Base-by-base conservation (phyloP, 2,888 invertebrate species). In the Pollenia angustigena region DNA sequence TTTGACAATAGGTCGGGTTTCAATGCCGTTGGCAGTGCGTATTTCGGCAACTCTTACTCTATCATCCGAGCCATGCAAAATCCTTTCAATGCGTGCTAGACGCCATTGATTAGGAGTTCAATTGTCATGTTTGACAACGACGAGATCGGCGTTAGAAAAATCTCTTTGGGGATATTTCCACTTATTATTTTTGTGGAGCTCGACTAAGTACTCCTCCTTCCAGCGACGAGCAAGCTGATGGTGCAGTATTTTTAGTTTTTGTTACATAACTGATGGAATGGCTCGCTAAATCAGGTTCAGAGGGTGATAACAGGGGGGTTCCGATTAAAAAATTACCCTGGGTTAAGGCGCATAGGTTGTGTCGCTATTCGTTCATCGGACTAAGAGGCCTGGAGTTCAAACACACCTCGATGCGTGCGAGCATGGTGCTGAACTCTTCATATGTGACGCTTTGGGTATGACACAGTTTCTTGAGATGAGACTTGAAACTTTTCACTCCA, bases 281-380 rank as follows among this genome's bases (percentile, higher is more conserved):
- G n/a, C n/a, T 48, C 12, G 48, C 71, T 40, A n/a, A 6, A 12
- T 50, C 42, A 14, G 60, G 60, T 16, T 79, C 79, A 11, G 69
- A 32, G 3, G 79, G 48, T 2, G 71, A n/a, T n/a, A 32, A 16
- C 1, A 71, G 9, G 11, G 60, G 54, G 16, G 76, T 23, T 9
- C 69, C 60, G 12, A 80, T 23, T 4, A 71, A 23, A 66, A 72
- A 81, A n/a, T 54, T 74, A 23, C 56, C 81, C 1, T 72, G 72
- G 10, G 62, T 81, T 7, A 81, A 42, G 16, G 52, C 52, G 14
- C 46, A 50, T 10, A 72, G 40, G 40, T 75, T 40, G 9, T 6
- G 2, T 9, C 64, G 62, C 18, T 75, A 10, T 3, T 62, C 62
- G 2, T 50, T 75, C n/a, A 32, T 14, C 9, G 75, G 50, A 52